Percentiles rank a stretch among this genome's conserved stretches.
These are phyloP conservation scores for Erithacus rubecula DNA, from an alignment of 2,797 vertebrate genomes.

Conservation along the genomic window DNA sequence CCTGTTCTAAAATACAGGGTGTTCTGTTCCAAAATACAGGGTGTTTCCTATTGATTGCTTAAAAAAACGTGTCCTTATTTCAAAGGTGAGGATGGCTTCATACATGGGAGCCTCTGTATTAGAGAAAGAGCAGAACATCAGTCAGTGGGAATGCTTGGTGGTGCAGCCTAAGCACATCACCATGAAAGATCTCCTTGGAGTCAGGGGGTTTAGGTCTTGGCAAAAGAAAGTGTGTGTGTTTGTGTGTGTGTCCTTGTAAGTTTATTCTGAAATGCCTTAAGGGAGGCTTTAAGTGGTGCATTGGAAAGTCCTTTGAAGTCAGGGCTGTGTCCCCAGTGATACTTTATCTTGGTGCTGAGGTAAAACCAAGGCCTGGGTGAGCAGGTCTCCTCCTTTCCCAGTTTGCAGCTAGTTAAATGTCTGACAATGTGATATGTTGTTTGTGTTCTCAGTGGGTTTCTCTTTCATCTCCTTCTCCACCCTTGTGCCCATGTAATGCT, in stretches of 20 bases:
- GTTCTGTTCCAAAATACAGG: background rate
- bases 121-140: background rate
- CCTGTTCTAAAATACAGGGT: background rate
- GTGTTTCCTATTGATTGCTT: background rate
- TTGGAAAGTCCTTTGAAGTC: background rate
- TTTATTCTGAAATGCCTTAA: background rate
- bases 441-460: background rate
- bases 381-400: background rate
- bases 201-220: background rate
- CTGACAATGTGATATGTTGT: background rate
- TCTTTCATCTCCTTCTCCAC: background rate
- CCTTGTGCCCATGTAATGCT: background rate
- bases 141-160: background rate
- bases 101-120: background rate
- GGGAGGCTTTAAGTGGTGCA: background rate
- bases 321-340: accelerated
- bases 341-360: background rate
- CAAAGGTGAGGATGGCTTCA: background rate
- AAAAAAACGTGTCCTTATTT: background rate
- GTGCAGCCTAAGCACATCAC: background rate
- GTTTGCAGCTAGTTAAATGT: background rate
- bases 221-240: background rate
- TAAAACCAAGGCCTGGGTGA: background rate
- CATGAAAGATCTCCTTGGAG: background rate
- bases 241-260: background rate